A percentile compares a stretch with the other conserved stretches of the same genome.
Evolutionary conservation across 2,113 vertebrate genomes (phyloP).

Genomic region (Romanogobio albipinnatus): DNA sequence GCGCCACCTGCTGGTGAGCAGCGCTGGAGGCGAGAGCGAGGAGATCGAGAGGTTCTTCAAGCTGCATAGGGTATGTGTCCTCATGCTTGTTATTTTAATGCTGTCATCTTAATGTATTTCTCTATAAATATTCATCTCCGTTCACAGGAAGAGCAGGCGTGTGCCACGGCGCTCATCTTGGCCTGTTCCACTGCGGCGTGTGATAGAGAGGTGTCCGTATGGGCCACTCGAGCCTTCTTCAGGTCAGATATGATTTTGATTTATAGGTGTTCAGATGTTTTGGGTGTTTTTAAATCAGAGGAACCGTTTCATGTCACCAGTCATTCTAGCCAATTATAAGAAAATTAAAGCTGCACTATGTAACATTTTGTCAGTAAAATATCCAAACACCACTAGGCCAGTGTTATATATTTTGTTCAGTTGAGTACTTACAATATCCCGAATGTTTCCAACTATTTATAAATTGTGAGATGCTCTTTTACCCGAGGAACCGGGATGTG

Average conservation of each 20-base stretch:
- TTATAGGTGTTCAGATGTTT: too few species aligned
- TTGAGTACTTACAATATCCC: too few species aligned
- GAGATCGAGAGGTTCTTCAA: conserved; percentile 97
- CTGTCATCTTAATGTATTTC: too few species aligned
- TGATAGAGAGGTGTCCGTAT: conserved; percentile 90
- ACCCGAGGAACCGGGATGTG: too few species aligned
- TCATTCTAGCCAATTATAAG: background rate
- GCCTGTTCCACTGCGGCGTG: conserved; percentile 88
- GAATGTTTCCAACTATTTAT: too few species aligned
- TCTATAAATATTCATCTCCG: too few species aligned
- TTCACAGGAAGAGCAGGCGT: conserved; percentile 90
- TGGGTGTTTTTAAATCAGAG: background rate
- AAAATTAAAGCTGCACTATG: background rate
- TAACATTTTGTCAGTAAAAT: too few species aligned
- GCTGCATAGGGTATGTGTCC: conserved; percentile 84
- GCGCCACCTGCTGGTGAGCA: conserved; percentile 91
- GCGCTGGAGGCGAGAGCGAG: conserved; percentile 91
- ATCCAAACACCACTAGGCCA: too few species aligned
- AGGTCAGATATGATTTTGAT: conserved; percentile 78
- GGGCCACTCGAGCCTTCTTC: conserved; percentile 95
- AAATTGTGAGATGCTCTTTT: too few species aligned
- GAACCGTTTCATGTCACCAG: background rate
- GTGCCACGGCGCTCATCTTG: conserved; percentile 92
- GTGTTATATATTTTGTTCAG: too few species aligned
- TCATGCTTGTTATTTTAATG: too few species aligned